phyloP scores from a whole-genome alignment of 1,140 invertebrate species.

The Palaemon carinicauda region DNA sequence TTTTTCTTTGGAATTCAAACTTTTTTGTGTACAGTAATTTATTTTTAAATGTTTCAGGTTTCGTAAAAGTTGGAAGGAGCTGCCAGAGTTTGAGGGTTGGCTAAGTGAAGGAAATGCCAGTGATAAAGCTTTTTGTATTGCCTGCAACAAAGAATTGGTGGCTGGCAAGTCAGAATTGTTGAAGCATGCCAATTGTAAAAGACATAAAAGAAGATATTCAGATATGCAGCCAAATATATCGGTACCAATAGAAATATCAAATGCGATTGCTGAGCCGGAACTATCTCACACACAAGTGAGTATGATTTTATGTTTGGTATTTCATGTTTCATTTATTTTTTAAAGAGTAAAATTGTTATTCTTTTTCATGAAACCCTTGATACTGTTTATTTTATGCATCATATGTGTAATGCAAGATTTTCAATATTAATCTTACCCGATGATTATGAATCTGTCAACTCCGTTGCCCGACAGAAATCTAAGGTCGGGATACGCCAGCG shows the following conservation, averaged over 20 bases:
- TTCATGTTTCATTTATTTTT: no score
- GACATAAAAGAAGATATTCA: neutral
- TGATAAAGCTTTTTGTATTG: neutral
- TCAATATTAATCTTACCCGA: no score
- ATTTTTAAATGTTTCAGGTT: neutral
- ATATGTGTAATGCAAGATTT: no score
- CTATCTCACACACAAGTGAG: neutral
- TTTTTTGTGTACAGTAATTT: no score
- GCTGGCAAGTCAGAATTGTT: neutral
- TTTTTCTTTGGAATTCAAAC: no score
- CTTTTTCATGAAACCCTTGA: no score
- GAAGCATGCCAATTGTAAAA: neutral
- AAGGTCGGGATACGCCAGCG: no score
- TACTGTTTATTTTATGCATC: no score
- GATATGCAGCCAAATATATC: neutral
- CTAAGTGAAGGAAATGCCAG: neutral
- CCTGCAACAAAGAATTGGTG: neutral
- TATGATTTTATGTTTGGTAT: no score
- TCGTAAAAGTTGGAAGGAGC: neutral
- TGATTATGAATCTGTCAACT: no score
- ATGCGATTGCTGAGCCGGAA: neutral
- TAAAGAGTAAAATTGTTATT: no score
- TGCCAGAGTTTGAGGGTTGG: neutral
- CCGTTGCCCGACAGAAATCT: no score
- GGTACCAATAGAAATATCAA: neutral